Evolutionary conservation across 2,888 invertebrate species (phyloP).

Genomic region (Apoda limacodes): DNA sequence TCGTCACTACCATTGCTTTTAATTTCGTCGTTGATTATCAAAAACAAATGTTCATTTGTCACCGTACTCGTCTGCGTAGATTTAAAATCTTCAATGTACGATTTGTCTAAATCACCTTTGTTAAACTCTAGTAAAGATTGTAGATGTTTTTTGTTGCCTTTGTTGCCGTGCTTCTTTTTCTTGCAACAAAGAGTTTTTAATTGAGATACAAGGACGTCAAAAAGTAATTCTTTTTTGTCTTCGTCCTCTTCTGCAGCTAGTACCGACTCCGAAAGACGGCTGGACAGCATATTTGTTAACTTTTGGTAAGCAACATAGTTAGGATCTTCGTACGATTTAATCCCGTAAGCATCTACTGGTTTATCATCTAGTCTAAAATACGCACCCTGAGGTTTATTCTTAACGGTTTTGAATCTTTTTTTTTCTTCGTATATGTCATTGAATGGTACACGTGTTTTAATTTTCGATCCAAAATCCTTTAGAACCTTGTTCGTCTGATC

Average conservation of each 20-base stretch:
- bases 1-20: slow-evolving; percentile 41
- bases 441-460: slow-evolving; percentile 12
- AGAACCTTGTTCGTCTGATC: slow-evolving; percentile 8
- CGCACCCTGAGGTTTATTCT: slow-evolving; percentile 24
- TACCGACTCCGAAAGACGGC: slow-evolving; percentile 24
- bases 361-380: slow-evolving; percentile 43
- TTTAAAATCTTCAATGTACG: not conserved
- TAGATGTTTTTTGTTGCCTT: slow-evolving; percentile 20
- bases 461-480: slow-evolving; percentile 13
- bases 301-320: slow-evolving; percentile 42
- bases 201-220: slow-evolving; percentile 50
- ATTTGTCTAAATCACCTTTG: not conserved
- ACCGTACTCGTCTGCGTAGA: not conserved
- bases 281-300: slow-evolving; percentile 39
- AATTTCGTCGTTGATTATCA: slow-evolving; percentile 56
- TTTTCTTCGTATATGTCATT: not conserved
- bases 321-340: slow-evolving; percentile 26
- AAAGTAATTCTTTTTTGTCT: slow-evolving; percentile 46
- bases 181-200: slow-evolving; percentile 54
- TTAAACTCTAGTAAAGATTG: not conserved
- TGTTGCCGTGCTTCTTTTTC: slow-evolving; percentile 22
- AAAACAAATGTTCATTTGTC: slow-evolving; percentile 43
- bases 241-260: slow-evolving; percentile 25
- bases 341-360: slow-evolving; percentile 32
- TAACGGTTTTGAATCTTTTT: slow-evolving; percentile 18